Evolutionary conservation across 2,888 invertebrate genomes (phyloP), one percentile per base, ranked within the genome.

Genomic region (Pollenia angustigena): DNA sequence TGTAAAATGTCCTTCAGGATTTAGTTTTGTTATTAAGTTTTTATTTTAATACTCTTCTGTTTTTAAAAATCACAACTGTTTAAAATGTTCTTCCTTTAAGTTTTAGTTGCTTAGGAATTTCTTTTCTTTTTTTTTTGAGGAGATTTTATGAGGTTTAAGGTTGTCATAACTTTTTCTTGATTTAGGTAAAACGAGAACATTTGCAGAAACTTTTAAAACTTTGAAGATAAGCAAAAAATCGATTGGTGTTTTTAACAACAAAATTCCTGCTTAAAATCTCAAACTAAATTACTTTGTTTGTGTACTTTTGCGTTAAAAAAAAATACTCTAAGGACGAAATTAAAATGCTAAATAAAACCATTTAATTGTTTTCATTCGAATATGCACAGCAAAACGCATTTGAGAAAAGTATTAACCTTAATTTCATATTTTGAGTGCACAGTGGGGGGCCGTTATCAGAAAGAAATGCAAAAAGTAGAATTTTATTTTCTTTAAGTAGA

Each of bases 401-500:
- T 23, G 46, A 72, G 68, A 32, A 72, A 66, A 79, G 69, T 64
- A 75, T 85, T 80, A 75, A 71, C 71, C 81, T 76, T 80, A 80
- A 32, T 52, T 32, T 32, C 32, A 32, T 32, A 32, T 32, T 32
- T 6, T 32, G 32, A 32, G 32, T 32, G 32, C 32, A 32, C 32
- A 32, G 32, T 32, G 32, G 32, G 32, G 32, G 32, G 32, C 32
- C 4, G 32, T 32, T 6, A 32, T 6, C 32, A 32, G 32, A 32
- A 32, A 32, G 6, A 32, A 32, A 6, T 23, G 16, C 46, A 23
- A 23, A 23, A 23, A 23, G 23, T 23, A 23, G 23, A 23, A 23
- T 23, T 23, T 23, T 23, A 23, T 23, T 23, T 23, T 23, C 23
- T 23, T 23, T 2, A 23, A 23, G 23, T 23, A 2, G 3, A 23